phyloP scores from a whole-genome alignment of 2,888 invertebrate species.

The Hirtodrosophila histrioides region DNA sequence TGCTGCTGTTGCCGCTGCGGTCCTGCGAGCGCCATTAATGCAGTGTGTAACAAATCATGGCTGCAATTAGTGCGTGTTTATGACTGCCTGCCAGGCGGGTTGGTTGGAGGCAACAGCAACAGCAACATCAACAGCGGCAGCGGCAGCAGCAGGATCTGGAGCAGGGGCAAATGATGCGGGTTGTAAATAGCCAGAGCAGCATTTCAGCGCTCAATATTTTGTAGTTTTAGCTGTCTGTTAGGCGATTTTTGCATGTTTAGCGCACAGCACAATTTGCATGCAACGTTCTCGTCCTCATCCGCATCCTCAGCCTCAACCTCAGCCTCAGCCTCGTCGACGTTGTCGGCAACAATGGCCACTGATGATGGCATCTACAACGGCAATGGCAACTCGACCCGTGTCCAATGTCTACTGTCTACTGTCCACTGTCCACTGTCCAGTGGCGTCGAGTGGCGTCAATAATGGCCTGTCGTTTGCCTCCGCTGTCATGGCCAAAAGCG shows the following conservation, averaged over 20 bases:
- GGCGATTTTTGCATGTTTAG: conserved; percentile 59
- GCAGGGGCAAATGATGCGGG: conserved; percentile 11
- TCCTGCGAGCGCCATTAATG: conserved; percentile 73
- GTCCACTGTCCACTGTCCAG: conserved; percentile 31
- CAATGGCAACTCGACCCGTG: conserved; percentile 21
- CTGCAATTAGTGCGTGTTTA: conserved; percentile 81
- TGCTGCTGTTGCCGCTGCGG: conserved; percentile 42
- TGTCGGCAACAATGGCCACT: conserved; percentile 30
- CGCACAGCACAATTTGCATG: conserved; percentile 70
- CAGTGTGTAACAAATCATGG: conserved; percentile 79
- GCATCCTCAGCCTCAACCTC: not conserved
- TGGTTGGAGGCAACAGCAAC: not conserved
- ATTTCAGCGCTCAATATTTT: conserved; percentile 72
- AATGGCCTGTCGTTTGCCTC: conserved; percentile 75
- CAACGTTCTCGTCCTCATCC: conserved; percentile 25
- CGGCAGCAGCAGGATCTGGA: not conserved
- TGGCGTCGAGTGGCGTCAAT: conserved; percentile 77
- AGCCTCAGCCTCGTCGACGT: not conserved
- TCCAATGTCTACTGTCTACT: conserved; percentile 21
- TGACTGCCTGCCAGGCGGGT: conserved; percentile 67
- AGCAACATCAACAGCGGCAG: no score
- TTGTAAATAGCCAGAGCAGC: conserved; percentile 42
- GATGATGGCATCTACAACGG: conserved; percentile 32
- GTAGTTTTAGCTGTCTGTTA: conserved; percentile 54
- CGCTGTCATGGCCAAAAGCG: conserved; percentile 71